Evolutionary conservation across 2,113 vertebrate species (phyloP).

Genomic region (Sinocyclocheilus anshuiensis): DNA sequence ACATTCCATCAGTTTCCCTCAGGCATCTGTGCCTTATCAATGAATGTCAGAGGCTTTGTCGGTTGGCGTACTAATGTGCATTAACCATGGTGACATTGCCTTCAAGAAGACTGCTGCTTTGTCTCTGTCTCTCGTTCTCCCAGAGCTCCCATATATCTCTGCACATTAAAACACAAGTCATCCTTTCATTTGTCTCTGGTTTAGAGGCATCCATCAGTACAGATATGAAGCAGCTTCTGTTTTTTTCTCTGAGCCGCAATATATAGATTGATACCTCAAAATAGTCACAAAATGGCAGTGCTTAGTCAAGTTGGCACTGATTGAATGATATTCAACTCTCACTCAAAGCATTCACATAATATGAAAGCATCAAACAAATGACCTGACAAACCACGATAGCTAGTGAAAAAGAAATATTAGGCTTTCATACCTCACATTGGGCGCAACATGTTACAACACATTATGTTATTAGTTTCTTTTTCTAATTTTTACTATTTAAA

Average conservation of each 20-base stretch:
- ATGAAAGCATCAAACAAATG: neutral
- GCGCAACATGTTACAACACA: neutral
- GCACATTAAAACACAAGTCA: conserved; percentile 35
- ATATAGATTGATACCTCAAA: conserved; percentile 29
- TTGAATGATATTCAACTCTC: conserved; percentile 1
- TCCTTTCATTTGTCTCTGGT: conserved; percentile 23
- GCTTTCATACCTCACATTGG: neutral
- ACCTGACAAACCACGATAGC: neutral
- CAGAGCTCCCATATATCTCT: conserved; percentile 31
- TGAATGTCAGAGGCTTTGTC: conserved; percentile 33
- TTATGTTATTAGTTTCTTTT: neutral
- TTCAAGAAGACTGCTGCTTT: conserved; percentile 38
- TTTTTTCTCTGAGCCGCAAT: neutral
- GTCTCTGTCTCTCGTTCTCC: neutral
- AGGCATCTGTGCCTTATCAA: conserved; percentile 44
- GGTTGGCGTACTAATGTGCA: conserved; percentile 40
- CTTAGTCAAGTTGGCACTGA: conserved; percentile 19
- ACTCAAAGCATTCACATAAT: neutral
- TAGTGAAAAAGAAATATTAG: neutral
- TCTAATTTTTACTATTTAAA: too few relatives aligned
- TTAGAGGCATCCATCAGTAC: conserved; percentile 26
- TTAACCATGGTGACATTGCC: conserved; percentile 47
- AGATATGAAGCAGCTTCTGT: conserved; percentile 26
- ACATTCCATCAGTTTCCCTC: conserved; percentile 29
- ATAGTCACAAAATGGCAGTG: conserved; percentile 7